Evolutionary conservation across 2,113 vertebrate species (phyloP).

Genomic region (Hylia prasina): DNA sequence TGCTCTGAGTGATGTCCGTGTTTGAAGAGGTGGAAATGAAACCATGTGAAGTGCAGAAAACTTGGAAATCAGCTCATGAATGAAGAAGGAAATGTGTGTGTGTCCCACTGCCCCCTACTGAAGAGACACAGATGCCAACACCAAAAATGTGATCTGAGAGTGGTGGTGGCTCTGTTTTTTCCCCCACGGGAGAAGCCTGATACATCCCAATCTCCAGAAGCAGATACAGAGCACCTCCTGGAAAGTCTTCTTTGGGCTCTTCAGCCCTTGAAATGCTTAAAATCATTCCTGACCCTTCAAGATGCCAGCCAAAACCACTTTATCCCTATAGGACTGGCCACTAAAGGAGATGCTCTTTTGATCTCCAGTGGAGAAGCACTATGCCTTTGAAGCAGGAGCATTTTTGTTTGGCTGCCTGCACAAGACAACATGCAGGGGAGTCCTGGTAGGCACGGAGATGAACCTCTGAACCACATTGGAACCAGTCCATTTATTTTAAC

Average conservation of each 20-base stretch:
- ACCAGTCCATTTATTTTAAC: neutral
- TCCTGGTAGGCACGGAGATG: neutral
- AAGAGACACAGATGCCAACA: neutral
- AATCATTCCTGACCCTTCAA: neutral
- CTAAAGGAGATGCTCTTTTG: neutral
- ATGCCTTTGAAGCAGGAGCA: neutral
- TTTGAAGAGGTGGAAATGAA: neutral
- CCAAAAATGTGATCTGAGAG: neutral
- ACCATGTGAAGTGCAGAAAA: neutral
- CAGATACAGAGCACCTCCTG: rapidly evolving
- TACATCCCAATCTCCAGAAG: neutral
- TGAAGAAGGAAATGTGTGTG: rapidly evolving
- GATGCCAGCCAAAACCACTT: neutral
- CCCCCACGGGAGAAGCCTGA: rapidly evolving
- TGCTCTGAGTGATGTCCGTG: rapidly evolving
- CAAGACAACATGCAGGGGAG: neutral
- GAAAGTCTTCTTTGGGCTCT: neutral
- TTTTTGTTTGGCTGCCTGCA: neutral
- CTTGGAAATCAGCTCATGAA: neutral
- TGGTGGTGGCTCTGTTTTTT: neutral
- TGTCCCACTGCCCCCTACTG: neutral
- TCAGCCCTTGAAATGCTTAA: neutral
- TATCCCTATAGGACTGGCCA: neutral
- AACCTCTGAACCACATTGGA: neutral
- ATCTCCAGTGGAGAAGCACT: neutral